Evolutionary conservation across 2,113 vertebrate species (phyloP).

Genomic region (Paratilapia polleni): DNA sequence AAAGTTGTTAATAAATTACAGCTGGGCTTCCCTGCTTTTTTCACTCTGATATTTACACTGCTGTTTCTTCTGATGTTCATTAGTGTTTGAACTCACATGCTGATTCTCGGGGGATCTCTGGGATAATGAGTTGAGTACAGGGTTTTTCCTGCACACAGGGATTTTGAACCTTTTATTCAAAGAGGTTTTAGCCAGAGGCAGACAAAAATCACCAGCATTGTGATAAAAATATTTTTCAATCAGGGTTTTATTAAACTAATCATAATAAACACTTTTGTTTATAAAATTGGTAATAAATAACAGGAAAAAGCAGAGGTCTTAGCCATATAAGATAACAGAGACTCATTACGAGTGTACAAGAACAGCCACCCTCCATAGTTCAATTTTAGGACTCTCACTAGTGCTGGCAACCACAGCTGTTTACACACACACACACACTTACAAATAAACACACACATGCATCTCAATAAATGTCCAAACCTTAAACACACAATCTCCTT

Average conservation of each 20-base stretch:
- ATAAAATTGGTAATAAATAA: background rate
- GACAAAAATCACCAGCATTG: background rate
- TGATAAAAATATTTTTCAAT: background rate
- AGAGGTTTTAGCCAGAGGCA: background rate
- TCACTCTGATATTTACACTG: background rate
- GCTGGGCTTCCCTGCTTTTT: background rate
- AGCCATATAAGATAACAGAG: background rate
- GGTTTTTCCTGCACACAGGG: background rate
- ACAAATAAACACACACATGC: background rate
- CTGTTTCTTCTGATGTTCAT: conserved; percentile 7
- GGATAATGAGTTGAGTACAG: background rate
- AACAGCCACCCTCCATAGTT: background rate
- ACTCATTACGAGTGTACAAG: no score
- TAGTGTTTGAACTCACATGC: background rate
- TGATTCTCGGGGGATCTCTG: conserved; percentile 2
- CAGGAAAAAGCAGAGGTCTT: background rate
- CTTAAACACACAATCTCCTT: background rate
- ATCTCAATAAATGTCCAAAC: background rate
- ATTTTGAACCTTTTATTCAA: background rate
- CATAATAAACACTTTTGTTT: background rate
- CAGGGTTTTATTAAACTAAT: background rate
- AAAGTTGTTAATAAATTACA: background rate
- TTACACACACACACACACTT: background rate
- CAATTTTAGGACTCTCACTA: background rate
- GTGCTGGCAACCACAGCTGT: no score